phyloP scores from a whole-genome alignment of 2,888 invertebrate species.

The Leucophenga montana region DNA sequence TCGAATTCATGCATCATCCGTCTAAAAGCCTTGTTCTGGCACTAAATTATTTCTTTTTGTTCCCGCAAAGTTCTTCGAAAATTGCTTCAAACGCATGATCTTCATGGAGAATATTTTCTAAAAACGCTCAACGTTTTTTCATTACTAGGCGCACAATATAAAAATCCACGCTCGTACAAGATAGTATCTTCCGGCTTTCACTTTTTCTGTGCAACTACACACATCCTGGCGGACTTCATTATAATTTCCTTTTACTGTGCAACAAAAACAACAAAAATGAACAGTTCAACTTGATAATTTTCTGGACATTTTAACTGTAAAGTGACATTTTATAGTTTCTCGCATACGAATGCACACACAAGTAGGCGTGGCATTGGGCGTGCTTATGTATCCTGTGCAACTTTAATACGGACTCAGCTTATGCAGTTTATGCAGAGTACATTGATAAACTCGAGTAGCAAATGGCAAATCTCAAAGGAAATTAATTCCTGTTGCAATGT shows the following conservation, averaged over 20 bases:
- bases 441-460: conserved; percentile 58
- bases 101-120: too few relatives aligned
- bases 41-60: too few relatives aligned
- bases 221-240: conserved; percentile 54
- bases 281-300: conserved; percentile 57
- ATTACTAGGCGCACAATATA: too few relatives aligned
- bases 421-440: too few relatives aligned
- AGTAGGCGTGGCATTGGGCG: neutral
- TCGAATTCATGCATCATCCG: too few relatives aligned
- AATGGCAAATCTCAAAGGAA: conserved; percentile 60
- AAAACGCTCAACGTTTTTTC: too few relatives aligned
- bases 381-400: neutral
- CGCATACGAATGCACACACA: neutral
- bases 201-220: conserved; percentile 2
- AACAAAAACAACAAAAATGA: conserved; percentile 35
- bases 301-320: conserved; percentile 58
- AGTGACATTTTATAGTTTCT: conserved; percentile 53
- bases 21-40: too few relatives aligned
- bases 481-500: conserved; percentile 64
- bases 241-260: conserved; percentile 43
- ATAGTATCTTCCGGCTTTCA: too few relatives aligned
- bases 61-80: too few relatives aligned
- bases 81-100: too few relatives aligned
- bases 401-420: too few relatives aligned
- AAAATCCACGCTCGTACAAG: too few relatives aligned